A percentile compares a stretch with the other conserved stretches of the same genome.
Conservation (phyloP, 2,888 invertebrate species). For the Stenotaenia linearis region DNA sequence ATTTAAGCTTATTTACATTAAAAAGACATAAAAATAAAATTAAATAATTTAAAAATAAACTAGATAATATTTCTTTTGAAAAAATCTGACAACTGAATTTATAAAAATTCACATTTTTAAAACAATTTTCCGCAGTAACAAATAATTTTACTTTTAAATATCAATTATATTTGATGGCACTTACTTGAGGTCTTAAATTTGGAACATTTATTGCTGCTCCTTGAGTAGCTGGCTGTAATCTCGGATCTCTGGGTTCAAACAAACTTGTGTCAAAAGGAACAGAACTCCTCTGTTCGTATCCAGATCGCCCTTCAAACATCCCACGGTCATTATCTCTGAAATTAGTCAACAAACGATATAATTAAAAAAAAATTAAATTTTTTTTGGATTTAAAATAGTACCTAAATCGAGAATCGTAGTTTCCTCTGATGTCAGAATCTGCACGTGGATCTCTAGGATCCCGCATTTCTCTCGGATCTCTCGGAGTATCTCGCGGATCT, state of each 20-base stretch:
- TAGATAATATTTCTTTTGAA: too few relatives aligned
- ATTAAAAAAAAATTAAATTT: too few relatives aligned
- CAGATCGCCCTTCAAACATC: not conserved
- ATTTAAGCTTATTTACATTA: too few relatives aligned
- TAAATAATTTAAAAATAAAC: too few relatives aligned
- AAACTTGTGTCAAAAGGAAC: not conserved
- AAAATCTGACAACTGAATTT: too few relatives aligned
- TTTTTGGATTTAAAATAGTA: too few relatives aligned
- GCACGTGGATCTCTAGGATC: slow-evolving; percentile 33
- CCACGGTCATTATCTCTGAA: not conserved
- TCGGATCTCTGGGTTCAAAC: not conserved
- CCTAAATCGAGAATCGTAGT: slow-evolving; percentile 33
- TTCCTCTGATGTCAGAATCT: slow-evolving; percentile 29
- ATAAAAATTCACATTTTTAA: not conserved
- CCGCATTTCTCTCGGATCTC: slow-evolving; percentile 39
- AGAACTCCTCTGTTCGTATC: not conserved
- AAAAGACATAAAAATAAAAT: too few relatives aligned
- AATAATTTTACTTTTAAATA: too few relatives aligned
- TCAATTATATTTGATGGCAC: too few relatives aligned
- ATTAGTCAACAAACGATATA: too few relatives aligned
- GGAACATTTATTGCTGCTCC: not conserved
- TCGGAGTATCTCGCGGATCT: slow-evolving; percentile 38
- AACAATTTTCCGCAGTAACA: not conserved
- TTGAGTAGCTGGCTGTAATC: not conserved
- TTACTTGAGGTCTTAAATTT: not conserved